Evolutionary conservation across 2,888 invertebrate species (phyloP).

Genomic region (Macrosiphum euphorbiae): DNA sequence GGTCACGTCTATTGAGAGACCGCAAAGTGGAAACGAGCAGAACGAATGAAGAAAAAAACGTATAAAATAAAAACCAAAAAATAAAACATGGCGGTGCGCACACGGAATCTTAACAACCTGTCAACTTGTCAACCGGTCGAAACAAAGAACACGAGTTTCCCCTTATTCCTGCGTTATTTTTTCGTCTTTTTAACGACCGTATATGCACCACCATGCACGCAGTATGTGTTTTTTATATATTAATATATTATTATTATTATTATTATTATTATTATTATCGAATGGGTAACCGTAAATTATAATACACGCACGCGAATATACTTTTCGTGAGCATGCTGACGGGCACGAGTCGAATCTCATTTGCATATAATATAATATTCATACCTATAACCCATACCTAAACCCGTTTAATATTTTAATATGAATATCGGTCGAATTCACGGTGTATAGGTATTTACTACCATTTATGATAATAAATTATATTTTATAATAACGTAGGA

Average conservation of each 20-base stretch:
- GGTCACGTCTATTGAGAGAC: conserved; percentile 51
- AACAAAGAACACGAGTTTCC: conserved; percentile 53
- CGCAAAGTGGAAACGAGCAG: conserved; percentile 27
- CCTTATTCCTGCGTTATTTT: conserved; percentile 15
- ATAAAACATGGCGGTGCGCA: conserved; percentile 49
- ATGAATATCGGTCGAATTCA: neutral
- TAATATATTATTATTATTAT: neutral
- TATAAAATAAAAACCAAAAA: conserved; percentile 47
- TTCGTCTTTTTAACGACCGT: conserved; percentile 39
- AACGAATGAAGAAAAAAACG: neutral
- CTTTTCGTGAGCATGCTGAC: neutral
- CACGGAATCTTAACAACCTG: conserved; percentile 46
- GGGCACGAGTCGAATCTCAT: neutral
- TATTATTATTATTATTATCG: neutral
- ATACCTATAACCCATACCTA: neutral
- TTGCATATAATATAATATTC: neutral
- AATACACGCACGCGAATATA: neutral
- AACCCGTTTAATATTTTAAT: neutral
- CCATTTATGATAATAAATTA: neutral
- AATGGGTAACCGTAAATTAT: conserved; percentile 8
- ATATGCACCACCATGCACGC: neutral
- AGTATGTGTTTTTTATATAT: neutral
- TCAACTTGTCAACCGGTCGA: conserved; percentile 59
- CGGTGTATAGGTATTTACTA: neutral
- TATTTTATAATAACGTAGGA: neutral